Conservation (phyloP, 2,888 invertebrate genomes). For the Shargacucullia verbasci region DNA sequence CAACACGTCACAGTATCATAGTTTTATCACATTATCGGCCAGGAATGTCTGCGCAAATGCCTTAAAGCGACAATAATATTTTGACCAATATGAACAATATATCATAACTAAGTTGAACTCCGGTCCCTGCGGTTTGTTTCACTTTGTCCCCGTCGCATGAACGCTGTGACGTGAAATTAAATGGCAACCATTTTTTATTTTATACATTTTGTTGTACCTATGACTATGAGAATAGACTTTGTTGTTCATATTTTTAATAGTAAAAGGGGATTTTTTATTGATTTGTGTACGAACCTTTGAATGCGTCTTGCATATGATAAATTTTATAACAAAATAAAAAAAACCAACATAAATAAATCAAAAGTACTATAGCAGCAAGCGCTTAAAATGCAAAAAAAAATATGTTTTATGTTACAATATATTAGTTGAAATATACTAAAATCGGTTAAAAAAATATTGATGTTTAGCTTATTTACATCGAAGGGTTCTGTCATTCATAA, state of each 20-base stretch:
- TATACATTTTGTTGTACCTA: too few relatives aligned
- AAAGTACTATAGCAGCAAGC: too few relatives aligned
- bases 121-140: constrained; percentile 41
- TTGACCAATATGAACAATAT: constrained; percentile 59
- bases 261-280: constrained; percentile 1
- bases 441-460: too few relatives aligned
- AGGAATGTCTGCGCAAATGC: constrained; percentile 38
- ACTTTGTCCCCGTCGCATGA: constrained; percentile 35
- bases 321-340: too few relatives aligned
- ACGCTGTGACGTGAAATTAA: constrained; percentile 27
- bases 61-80: constrained; percentile 40
- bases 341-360: too few relatives aligned
- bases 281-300: too few relatives aligned
- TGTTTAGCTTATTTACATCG: too few relatives aligned
- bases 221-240: constrained; percentile 1
- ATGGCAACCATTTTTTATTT: constrained; percentile 25
- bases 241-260: constrained; percentile 2
- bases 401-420: too few relatives aligned
- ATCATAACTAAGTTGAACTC: constrained; percentile 58
- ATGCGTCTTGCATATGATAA: too few relatives aligned
- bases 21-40: constrained; percentile 14
- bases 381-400: too few relatives aligned
- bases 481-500: too few relatives aligned
- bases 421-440: too few relatives aligned
- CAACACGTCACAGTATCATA: constrained; percentile 9